Conservation (phyloP, 2,113 vertebrate species). For the Chloroceryle aenea region DNA sequence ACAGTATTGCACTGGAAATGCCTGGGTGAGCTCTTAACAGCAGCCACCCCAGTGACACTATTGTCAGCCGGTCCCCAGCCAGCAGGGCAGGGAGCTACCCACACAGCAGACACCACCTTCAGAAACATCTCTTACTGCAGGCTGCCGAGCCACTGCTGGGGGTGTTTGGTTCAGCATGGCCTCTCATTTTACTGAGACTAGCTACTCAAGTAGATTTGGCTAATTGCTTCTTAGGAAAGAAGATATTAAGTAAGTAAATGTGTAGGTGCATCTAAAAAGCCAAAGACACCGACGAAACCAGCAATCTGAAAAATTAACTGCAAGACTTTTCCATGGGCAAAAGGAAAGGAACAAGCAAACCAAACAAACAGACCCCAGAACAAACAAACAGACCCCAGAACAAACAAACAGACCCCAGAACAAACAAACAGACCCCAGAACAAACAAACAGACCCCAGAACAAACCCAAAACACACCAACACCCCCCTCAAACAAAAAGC, state of each 20-base stretch:
- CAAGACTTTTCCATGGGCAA: not conserved
- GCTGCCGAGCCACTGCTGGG: not conserved
- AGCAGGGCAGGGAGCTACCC: not conserved
- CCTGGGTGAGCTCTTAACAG: not conserved
- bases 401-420: too few relatives aligned
- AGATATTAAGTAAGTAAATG: too few relatives aligned
- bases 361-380: too few relatives aligned
- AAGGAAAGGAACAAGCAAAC: too few relatives aligned
- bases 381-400: too few relatives aligned
- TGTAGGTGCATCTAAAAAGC: fast-evolving
- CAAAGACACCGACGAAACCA: not conserved
- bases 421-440: too few relatives aligned
- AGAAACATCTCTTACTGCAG: not conserved
- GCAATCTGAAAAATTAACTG: not conserved
- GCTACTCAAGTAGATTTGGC: not conserved
- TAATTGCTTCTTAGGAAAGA: not conserved
- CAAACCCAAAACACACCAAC: too few relatives aligned
- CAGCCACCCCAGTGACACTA: not conserved
- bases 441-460: too few relatives aligned
- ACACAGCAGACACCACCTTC: not conserved
- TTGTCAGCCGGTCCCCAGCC: not conserved
- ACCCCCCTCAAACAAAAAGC: too few relatives aligned
- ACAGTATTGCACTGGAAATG: not conserved
- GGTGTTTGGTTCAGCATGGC: not conserved
- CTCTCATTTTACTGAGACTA: not conserved